These are phyloP conservation scores for Netelia virgata DNA, from an alignment of 2,888 invertebrate genomes.

Conservation along the genomic window DNA sequence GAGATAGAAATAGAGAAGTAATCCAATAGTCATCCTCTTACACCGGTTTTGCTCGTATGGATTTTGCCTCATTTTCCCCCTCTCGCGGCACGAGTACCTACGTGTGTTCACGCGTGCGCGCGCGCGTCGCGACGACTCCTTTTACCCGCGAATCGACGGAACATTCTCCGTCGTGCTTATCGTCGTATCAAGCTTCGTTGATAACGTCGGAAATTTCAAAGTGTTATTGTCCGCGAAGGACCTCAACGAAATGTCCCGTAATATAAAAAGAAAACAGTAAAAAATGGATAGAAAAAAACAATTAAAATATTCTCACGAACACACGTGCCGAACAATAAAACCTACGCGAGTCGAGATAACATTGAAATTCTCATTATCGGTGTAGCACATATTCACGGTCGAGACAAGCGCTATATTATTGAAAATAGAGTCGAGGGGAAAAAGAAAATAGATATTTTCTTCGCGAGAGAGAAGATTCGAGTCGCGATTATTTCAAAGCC, in stretches of 20 bases:
- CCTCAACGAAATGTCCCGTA: constrained; percentile 10
- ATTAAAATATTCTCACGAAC: constrained; percentile 8
- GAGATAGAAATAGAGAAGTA: background rate
- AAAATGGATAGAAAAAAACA: too few species aligned
- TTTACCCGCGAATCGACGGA: constrained; percentile 69
- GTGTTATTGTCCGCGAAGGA: constrained; percentile 35
- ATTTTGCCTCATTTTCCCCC: background rate
- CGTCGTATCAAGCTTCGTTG: constrained; percentile 54
- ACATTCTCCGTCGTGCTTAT: constrained; percentile 62
- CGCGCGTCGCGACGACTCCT: constrained; percentile 35
- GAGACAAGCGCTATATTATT: constrained; percentile 7
- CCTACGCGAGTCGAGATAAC: background rate
- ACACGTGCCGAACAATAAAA: constrained; percentile 24
- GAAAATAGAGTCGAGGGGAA: background rate
- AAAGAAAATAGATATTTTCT: constrained; percentile 6
- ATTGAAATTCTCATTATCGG: constrained; percentile 29
- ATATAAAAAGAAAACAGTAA: background rate
- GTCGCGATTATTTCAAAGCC: background rate
- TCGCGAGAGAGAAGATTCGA: background rate
- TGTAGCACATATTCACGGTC: constrained; percentile 1
- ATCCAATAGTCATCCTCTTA: background rate
- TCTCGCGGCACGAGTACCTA: background rate
- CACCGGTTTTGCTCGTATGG: background rate
- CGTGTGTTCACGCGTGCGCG: background rate
- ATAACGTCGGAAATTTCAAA: constrained; percentile 28